A percentile compares a stretch with the other conserved stretches of the same genome.
Evolutionary conservation across 2,888 invertebrate genomes (phyloP).

Genomic region (Ectemnius cavifrons): DNA sequence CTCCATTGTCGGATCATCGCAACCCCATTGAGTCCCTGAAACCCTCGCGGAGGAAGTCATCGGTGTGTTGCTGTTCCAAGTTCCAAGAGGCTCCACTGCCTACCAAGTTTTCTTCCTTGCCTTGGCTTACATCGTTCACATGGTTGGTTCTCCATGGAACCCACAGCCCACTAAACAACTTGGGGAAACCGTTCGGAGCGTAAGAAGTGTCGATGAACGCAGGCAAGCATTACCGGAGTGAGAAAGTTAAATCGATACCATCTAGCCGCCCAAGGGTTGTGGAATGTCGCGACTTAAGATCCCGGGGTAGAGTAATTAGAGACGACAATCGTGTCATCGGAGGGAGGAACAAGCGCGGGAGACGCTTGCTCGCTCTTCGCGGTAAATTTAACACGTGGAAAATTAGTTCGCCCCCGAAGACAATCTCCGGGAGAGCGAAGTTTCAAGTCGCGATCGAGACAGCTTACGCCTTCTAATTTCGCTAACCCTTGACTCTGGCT

Average conservation of each 20-base stretch:
- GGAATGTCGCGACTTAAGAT: slow-evolving; percentile 14
- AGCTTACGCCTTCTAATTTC: slow-evolving; percentile 1
- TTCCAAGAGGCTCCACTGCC: slow-evolving; percentile 20
- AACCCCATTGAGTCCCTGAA: slow-evolving; percentile 64
- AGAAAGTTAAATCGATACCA: slow-evolving; percentile 51
- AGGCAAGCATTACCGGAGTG: neutral
- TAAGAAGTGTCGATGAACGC: neutral
- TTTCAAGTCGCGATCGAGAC: neutral
- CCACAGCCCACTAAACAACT: slow-evolving; percentile 17
- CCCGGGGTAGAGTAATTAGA: slow-evolving; percentile 41
- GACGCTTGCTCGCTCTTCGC: neutral
- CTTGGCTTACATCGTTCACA: slow-evolving; percentile 16
- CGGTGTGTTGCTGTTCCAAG: slow-evolving; percentile 29
- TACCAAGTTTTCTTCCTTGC: slow-evolving; percentile 29
- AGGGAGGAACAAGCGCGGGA: slow-evolving; percentile 29
- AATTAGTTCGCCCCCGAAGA: neutral
- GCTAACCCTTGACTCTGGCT: neutral
- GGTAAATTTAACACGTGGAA: slow-evolving; percentile 30
- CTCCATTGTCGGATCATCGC: slow-evolving; percentile 67
- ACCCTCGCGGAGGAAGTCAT: slow-evolving; percentile 62
- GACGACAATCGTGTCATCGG: slow-evolving; percentile 29
- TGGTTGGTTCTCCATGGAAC: slow-evolving; percentile 16
- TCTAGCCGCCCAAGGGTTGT: slow-evolving; percentile 10
- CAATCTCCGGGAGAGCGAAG: slow-evolving; percentile 1
- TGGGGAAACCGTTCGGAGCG: neutral